Evolutionary conservation across 2,888 invertebrate species (phyloP).

Genomic region (Agonopterix subpropinquella): DNA sequence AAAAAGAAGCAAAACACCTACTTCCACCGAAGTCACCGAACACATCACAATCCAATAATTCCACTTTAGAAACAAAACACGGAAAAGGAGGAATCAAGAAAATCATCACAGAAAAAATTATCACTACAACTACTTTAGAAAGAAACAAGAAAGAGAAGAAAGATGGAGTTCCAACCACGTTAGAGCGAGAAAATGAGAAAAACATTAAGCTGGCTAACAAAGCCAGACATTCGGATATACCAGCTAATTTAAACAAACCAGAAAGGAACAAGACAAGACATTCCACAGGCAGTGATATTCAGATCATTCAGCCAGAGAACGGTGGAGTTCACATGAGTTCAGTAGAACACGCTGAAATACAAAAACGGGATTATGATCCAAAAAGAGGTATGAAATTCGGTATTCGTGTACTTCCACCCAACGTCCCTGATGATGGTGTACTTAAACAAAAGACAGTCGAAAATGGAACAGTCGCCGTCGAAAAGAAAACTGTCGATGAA

Average conservation of each 20-base stretch:
- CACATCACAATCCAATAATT: constrained; percentile 64
- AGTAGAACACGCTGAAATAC: constrained; percentile 62
- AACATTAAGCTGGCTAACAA: constrained; percentile 58
- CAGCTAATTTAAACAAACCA: constrained; percentile 45
- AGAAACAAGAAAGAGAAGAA: constrained; percentile 66
- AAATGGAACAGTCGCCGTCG: constrained; percentile 50
- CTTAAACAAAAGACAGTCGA: constrained; percentile 61
- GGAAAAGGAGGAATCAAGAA: constrained; percentile 65
- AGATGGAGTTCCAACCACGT: constrained; percentile 47
- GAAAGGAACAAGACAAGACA: constrained; percentile 56
- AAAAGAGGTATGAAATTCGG: constrained; percentile 80
- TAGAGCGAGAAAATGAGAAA: constrained; percentile 70
- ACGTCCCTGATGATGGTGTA: constrained; percentile 69
- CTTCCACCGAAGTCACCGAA: constrained; percentile 66
- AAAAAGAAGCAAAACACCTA: constrained; percentile 62
- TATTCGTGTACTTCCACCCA: constrained; percentile 79
- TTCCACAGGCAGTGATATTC: constrained; percentile 55
- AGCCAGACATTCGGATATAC: constrained; percentile 49
- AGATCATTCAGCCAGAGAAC: constrained; percentile 61
- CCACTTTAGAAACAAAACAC: constrained; percentile 66
- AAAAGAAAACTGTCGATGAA: constrained; percentile 55
- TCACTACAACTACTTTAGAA: constrained; percentile 61
- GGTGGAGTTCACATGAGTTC: constrained; percentile 37
- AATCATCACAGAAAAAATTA: constrained; percentile 66
- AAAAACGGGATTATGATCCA: constrained; percentile 73